Evolutionary conservation across 1,140 invertebrate species (phyloP).

Genomic region (Geopemphigus sp.): DNA sequence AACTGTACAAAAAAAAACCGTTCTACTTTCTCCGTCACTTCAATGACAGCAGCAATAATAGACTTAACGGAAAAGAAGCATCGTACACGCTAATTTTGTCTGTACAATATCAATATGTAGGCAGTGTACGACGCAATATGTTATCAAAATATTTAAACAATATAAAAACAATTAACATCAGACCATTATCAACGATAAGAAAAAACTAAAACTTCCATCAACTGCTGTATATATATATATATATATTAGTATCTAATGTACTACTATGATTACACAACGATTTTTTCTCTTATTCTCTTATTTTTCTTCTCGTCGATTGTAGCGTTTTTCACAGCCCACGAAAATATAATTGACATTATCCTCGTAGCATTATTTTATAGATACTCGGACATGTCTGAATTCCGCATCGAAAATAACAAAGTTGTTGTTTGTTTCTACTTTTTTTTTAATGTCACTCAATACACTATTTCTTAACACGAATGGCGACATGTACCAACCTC

Average conservation of each 20-base stretch:
- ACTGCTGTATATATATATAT: background rate
- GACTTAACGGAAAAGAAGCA: constrained; percentile 12
- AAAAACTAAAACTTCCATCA: constrained; percentile 23
- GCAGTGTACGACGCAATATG: background rate
- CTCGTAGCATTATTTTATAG: constrained; percentile 20
- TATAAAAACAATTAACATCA: constrained; percentile 26
- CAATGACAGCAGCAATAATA: constrained; percentile 14
- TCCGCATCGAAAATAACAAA: constrained; percentile 15
- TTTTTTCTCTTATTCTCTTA: constrained; percentile 3
- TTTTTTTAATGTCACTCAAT: background rate
- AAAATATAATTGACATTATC: constrained; percentile 43
- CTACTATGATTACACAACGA: constrained; percentile 28
- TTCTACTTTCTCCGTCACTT: constrained; percentile 35
- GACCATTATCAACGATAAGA: constrained; percentile 29
- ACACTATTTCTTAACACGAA: background rate
- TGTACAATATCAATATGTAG: background rate
- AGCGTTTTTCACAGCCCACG: constrained; percentile 29
- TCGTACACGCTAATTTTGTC: background rate
- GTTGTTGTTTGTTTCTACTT: constrained; percentile 38
- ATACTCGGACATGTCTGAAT: constrained; percentile 25
- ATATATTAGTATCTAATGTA: background rate
- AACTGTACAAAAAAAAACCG: background rate
- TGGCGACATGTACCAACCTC: background rate
- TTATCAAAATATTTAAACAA: constrained; percentile 34
- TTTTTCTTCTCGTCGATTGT: constrained; percentile 15